Evolutionary conservation across 2,797 vertebrate species (phyloP).

Genomic region (Muscicapa striata): DNA sequence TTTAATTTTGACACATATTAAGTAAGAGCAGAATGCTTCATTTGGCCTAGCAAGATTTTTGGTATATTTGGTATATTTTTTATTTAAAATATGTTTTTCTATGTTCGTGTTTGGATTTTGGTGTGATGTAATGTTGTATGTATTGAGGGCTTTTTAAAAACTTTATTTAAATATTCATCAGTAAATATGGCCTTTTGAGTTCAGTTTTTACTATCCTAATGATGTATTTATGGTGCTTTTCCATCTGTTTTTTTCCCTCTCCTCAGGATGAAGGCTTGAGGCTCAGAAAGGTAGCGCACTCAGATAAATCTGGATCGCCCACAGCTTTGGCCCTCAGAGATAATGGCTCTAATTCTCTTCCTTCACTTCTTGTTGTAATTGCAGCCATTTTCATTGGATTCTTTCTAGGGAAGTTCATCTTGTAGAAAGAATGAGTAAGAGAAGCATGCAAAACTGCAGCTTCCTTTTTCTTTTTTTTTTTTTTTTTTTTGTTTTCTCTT

Average conservation of each 20-base stretch:
- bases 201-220: neutral
- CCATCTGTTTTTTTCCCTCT: slow-evolving; percentile 6
- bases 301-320: slow-evolving; percentile 87
- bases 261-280: slow-evolving; percentile 92
- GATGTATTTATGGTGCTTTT: neutral
- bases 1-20: neutral
- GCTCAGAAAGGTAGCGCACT: slow-evolving; percentile 89
- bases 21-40: neutral
- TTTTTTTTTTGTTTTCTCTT: slow-evolving; percentile 64
- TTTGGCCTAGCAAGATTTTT: neutral
- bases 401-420: slow-evolving; percentile 99
- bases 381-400: slow-evolving; percentile 99
- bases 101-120: neutral
- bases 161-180: neutral
- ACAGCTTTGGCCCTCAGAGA: slow-evolving; percentile 86
- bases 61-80: neutral
- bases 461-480: slow-evolving; percentile 63
- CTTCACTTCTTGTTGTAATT: slow-evolving; percentile 97
- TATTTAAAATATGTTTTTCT: neutral
- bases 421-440: slow-evolving; percentile 86
- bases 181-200: neutral
- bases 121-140: neutral
- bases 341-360: slow-evolving; percentile 87
- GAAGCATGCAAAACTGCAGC: slow-evolving; percentile 84
- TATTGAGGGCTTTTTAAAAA: neutral